phyloP scores from a whole-genome alignment of 2,888 invertebrate genomes.

The Idaea dimidiata region DNA sequence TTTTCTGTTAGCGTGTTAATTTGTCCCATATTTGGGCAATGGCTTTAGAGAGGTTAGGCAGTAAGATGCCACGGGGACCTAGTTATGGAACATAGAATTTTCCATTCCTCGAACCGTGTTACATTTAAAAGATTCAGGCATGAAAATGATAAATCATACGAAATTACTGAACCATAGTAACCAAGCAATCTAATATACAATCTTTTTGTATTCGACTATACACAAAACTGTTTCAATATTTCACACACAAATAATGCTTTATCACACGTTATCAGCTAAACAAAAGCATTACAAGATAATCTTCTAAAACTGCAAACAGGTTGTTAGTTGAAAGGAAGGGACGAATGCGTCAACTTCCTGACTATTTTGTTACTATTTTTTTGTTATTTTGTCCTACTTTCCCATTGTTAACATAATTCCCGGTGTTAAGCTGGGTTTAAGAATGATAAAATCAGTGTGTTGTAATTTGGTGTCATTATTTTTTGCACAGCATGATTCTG shows the following conservation, averaged over 20 bases:
- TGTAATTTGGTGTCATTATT: constrained; percentile 5
- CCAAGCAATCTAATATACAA: constrained; percentile 4
- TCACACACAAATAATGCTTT: constrained; percentile 29
- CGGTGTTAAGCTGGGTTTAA: constrained; percentile 49
- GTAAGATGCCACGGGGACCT: no score
- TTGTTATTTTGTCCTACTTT: neutral
- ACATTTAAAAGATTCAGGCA: no score
- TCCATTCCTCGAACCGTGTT: no score
- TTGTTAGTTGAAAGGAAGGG: constrained; percentile 41
- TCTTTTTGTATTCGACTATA: constrained; percentile 6
- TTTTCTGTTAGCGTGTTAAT: no score
- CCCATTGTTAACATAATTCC: constrained; percentile 18
- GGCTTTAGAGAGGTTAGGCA: no score
- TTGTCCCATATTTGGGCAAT: no score
- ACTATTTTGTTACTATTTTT: constrained; percentile 29
- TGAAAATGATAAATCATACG: no score
- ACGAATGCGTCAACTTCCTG: constrained; percentile 72
- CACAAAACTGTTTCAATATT: constrained; percentile 8
- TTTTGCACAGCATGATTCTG: constrained; percentile 1
- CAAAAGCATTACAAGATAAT: constrained; percentile 51
- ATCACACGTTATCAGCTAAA: constrained; percentile 52
- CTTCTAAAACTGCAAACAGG: constrained; percentile 50
- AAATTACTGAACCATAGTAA: no score
- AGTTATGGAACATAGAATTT: no score
- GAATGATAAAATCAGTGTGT: constrained; percentile 47